These are phyloP conservation scores for Saccostrea cuccullata DNA, from an alignment of 1,140 invertebrate species.

Conservation along the genomic window DNA sequence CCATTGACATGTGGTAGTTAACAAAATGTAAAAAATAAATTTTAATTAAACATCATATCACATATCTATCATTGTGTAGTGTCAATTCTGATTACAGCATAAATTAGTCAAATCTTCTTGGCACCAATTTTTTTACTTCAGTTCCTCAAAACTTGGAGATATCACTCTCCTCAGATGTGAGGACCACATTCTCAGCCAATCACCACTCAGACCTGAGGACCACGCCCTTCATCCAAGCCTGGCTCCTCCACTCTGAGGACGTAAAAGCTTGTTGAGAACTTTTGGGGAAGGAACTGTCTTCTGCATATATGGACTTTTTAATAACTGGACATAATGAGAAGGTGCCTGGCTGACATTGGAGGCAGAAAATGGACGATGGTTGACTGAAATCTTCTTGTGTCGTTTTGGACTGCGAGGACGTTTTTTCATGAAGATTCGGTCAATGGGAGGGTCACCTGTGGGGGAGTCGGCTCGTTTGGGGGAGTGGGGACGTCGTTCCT, in stretches of 20 bases:
- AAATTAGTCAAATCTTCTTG: background rate
- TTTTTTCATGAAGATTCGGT: slow-evolving; percentile 62
- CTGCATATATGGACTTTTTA: slow-evolving; percentile 71
- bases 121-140: slow-evolving; percentile 12
- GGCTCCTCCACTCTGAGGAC: slow-evolving; percentile 59
- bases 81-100: background rate
- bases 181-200: slow-evolving; percentile 38
- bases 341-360: slow-evolving; percentile 52
- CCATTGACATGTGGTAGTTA: background rate
- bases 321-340: slow-evolving; percentile 59
- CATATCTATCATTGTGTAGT: slow-evolving; percentile 24
- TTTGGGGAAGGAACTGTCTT: slow-evolving; percentile 65
- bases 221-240: slow-evolving; percentile 42
- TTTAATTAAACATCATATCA: background rate
- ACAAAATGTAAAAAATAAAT: slow-evolving; percentile 11
- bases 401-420: slow-evolving; percentile 64
- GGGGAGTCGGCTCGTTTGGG: slow-evolving; percentile 30
- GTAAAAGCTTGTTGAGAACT: slow-evolving; percentile 54
- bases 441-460: slow-evolving; percentile 52
- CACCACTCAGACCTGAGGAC: background rate
- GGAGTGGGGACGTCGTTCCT: background rate
- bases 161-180: background rate
- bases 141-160: background rate
- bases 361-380: slow-evolving; percentile 71
- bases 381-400: slow-evolving; percentile 65